Conservation (phyloP, 2,797 vertebrate species). For the Taeniopygia guttata region DNA sequence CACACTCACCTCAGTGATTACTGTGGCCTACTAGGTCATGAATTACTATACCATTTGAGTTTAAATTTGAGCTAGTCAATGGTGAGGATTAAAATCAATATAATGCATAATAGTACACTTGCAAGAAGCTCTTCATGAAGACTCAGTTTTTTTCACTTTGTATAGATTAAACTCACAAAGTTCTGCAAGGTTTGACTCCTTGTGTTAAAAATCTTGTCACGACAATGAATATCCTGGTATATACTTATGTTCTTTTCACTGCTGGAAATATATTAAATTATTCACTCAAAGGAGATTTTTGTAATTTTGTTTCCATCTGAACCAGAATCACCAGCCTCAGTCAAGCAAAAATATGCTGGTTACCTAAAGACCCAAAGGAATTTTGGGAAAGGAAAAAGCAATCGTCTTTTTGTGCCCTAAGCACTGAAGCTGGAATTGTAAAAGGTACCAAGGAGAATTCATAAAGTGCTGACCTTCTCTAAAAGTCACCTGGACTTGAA, state of each 20-base stretch:
- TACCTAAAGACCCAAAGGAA: neutral
- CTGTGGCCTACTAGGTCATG: neutral
- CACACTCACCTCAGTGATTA: neutral
- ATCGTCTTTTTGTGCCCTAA: neutral
- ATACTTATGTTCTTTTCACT: neutral
- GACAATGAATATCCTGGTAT: neutral
- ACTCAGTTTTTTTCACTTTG: neutral
- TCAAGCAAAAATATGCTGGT: neutral
- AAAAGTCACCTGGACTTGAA: neutral
- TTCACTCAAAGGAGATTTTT: neutral
- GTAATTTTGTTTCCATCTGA: neutral
- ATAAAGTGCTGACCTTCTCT: neutral
- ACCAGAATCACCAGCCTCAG: neutral
- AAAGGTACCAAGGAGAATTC: neutral
- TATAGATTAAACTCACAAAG: neutral
- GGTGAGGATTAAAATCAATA: neutral
- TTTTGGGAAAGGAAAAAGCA: neutral
- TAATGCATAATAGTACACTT: neutral
- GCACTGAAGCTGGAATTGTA: neutral
- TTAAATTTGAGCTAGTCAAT: neutral
- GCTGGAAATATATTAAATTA: neutral
- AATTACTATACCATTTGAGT: neutral
- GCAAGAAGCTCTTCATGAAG: neutral
- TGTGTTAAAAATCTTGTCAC: neutral
- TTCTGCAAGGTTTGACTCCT: neutral